Evolutionary conservation across 1,140 invertebrate species (phyloP), one percentile per base, ranked within the genome.

Genomic region (Meloidogyne floridensis): DNA sequence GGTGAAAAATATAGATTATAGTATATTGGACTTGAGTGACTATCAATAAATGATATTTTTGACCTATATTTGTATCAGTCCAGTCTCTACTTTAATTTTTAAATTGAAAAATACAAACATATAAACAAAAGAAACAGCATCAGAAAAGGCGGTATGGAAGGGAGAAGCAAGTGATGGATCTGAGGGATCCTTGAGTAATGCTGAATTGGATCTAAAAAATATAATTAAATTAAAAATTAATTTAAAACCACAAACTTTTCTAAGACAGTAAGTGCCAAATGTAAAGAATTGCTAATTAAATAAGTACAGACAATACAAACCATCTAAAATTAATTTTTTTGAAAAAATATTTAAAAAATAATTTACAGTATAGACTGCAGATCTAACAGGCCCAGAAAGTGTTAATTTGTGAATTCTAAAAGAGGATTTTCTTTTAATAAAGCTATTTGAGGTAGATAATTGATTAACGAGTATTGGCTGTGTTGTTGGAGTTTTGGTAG

Each of bases 91-190:
- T 32, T 32, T 32, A 32, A 32, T 32, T 32, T 42, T 53, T 43
- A 18, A n/a, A 18, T 53, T 42, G 18, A 54, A 13, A 53, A 2
- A 32, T 20, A 54, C 6, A 71, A 42, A 79, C 77, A 79, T 79
- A 72, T 79, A 79, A 69, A 79, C 77, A 53, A 79, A 79, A 20
- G 77, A 79, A 51, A 87, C 86, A 56, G 86, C 65, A 77, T 88
- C 87, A 51, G 84, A 86, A 80, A 89, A 88, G 15, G 77, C 81
- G 2, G 87, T 88, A 75, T 88, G 87, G 65, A 88, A 88, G 1
- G 86, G 84, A n/a, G 87, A 88, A 15, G 87, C 87, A 75, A 86
- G 70, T 9, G 69, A 81, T 7, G 86, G 82, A 75, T 88, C 87
- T n/a, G 81, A 80, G 9, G 77, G 80, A 65, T 88, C 75, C 42